Evolutionary conservation across 2,797 vertebrate genomes (phyloP), one percentile per base, ranked within the genome.

Genomic region (Gobionotothen gibberifrons): DNA sequence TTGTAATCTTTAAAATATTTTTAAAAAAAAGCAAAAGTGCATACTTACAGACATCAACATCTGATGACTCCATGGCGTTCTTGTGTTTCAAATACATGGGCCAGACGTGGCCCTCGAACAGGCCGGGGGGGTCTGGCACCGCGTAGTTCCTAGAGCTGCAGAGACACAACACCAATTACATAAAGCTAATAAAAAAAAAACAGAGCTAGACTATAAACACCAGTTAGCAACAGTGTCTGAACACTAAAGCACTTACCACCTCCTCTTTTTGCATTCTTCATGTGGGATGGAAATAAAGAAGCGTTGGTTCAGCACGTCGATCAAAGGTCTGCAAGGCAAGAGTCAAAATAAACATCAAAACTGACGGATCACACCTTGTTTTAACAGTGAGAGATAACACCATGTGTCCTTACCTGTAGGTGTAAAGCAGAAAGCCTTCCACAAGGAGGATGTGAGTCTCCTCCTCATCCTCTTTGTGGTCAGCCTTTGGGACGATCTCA

Each of bases 261-360:
- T 97, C 88, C 97, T 97, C 92, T 92, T 96, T 94, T 97, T 97
- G 93, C 97, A 98, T 90, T 97, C 97, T 94, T 98, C 96, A 17
- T 97, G 97, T 1, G 97, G 97, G 94, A 98, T 96, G 89, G 96
- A 97, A 93, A 98, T 95, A 78, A 98, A 98, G 88, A 95, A 97
- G 21, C 96, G 92, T 72, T 96, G 94, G 93, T 97, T 93, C 78
- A 97, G 94, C 78, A 97, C 92, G 7, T 98, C 94, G 71, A 97
- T 97, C 94, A 98, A 90, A 65, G 97, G 96, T 88, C 96, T 97
- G 85, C 15, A 88, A 65, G 5, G 22, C 10, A 0, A 39, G 3
- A 53, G 16, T 57, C 1, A 21, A 32, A 53, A 60, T 14, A 49
- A 47, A n/a, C 3, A 13, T 62, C 5, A 43, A 1, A 11, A 0